These are phyloP conservation scores for Anoplophora glabripennis DNA, from an alignment of 1,140 invertebrate species.

Conservation along the genomic window DNA sequence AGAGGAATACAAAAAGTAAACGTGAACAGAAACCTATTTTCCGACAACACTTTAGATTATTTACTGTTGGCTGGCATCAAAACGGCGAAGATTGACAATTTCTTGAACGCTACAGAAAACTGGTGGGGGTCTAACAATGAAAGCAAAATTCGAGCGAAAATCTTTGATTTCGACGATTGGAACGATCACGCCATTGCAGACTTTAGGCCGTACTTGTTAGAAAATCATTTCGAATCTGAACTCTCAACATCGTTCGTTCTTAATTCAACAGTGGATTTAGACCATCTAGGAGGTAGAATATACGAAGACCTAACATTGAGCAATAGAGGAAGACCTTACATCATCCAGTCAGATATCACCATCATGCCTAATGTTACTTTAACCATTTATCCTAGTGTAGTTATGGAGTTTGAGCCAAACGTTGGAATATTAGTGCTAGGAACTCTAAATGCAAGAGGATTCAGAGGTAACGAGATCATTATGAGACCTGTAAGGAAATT, in stretches of 20 bases:
- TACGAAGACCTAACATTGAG: conserved; percentile 69
- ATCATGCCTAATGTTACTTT: conserved; percentile 91
- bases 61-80: conserved; percentile 89
- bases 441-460: conserved; percentile 81
- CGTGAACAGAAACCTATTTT: conserved; percentile 87
- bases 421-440: conserved; percentile 96
- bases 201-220: conserved; percentile 82
- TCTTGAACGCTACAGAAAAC: conserved; percentile 86
- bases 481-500: conserved; percentile 68
- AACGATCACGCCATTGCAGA: conserved; percentile 93
- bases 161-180: conserved; percentile 99
- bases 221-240: conserved; percentile 70
- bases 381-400: conserved; percentile 84
- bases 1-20: conserved; percentile 93
- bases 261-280: conserved; percentile 56
- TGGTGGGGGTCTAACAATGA: conserved; percentile 90
- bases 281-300: conserved; percentile 82
- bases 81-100: conserved; percentile 83
- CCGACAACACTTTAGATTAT: conserved; percentile 84
- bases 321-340: conserved; percentile 69
- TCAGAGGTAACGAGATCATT: conserved; percentile 72
- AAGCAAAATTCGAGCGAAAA: conserved; percentile 71
- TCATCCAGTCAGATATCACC: conserved; percentile 88
- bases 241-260: conserved; percentile 67
- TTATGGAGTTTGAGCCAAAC: conserved; percentile 92